Evolutionary conservation across 2,113 vertebrate genomes (phyloP), one percentile per base, ranked within the genome.

Genomic region (Oryzias curvinotus): DNA sequence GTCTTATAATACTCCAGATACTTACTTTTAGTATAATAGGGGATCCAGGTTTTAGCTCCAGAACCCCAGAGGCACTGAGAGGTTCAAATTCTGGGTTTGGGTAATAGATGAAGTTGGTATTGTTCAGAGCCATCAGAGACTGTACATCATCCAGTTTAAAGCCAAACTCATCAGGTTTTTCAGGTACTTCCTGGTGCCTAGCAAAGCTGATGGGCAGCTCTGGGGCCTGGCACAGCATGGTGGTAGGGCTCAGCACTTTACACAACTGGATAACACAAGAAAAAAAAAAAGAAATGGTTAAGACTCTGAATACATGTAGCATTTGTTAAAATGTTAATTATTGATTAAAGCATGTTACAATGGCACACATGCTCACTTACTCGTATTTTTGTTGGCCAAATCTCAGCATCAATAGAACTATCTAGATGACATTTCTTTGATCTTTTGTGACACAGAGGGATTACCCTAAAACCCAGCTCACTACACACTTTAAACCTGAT

Each of bases 21-120:
- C 12, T 0, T 90, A 98, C 97, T 95, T 99, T 99, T 44, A 99
- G 88, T 76, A 99, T 98, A 62, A 98, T 96, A 17, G 96, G 96
- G 1, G 96, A 98, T 46, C 97, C 97, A 0, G 97, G 97, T 81
- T 99, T 99, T 46, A 99, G 91, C 82, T 99, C 97, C 85, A 97
- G 88, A 52, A 97, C 93, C 4, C 96, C 97, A 0, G 97, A 95
- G 46, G 92, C 88, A 30, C 93, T 93, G 42, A 98, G 94, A 3
- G 89, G 92, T 65, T 99, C 97, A 25, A 99, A 99, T 71, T 95
- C 89, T 0, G 97, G 97, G 73, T 98, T 97, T 41, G 97, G 97
- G 17, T 96, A 98, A 81, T 98, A 99, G 69, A 96, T 94, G 63
- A 99, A 98, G 83, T 94, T 95, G 76, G 93, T 96, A 90, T 88